Evolutionary conservation across 2,113 vertebrate species (phyloP), one percentile per base, ranked within the genome.

Genomic region (Tretioscincus oriximinensis): DNA sequence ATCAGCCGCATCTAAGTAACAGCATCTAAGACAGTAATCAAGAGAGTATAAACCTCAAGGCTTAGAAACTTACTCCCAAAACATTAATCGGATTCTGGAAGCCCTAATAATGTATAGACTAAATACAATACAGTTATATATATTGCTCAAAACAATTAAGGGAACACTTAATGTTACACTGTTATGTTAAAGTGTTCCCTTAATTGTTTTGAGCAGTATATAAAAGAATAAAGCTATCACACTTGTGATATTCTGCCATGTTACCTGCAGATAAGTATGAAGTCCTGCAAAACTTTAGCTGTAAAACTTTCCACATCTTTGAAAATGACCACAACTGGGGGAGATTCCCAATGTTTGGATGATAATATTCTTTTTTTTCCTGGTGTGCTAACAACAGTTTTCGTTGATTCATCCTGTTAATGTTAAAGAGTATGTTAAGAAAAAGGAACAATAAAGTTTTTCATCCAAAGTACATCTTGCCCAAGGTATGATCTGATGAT

Each of bases 241-340:
- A 54, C 35, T 16, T 75, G 76, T n/a, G 90, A 75, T 10, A 64
- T 84, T 26, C 66, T 29, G 24, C 74, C 54, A 81, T 0, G 4
- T 84, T 95, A 99, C 98, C 97, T 99, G 97, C 97, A 96, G 82
- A 98, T 97, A 26, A 95, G 89, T 81, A 99, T 96, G 87, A 99
- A 99, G 85, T 98, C 97, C 61, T 99, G 97, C 69, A 99, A 95
- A 73, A 98, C 96, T 92, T 88, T 96, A 6, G 97, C 93, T 73
- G 94, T 92, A 89, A 99, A 99, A 84, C 97, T 97, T 94, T 99
- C 98, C 88, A 99, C 94, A 84, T 99, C 97, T 90, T 97, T 97
- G 81, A 99, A 96, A 87, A 99, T 95, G 76, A 99, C 93, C 6
- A 99, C 96, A 88, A 99, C 78, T 63, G 98, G 98, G 92, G 97